A percentile compares a stretch with the other conserved stretches of the same genome.
Evolutionary conservation across 1,140 invertebrate genomes (phyloP).

Genomic region (Zophobas morio): DNA sequence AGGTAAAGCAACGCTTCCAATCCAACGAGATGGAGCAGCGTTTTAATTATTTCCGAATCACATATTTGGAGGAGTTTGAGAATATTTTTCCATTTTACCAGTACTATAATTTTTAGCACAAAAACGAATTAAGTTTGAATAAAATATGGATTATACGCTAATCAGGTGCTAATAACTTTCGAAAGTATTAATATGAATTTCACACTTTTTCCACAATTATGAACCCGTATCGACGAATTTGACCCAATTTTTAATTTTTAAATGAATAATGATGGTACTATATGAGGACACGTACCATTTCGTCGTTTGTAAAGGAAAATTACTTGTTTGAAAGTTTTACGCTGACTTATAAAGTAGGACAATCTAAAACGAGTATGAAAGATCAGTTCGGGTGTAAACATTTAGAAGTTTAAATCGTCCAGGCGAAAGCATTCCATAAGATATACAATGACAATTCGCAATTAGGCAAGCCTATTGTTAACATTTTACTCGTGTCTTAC

Average conservation of each 20-base stretch:
- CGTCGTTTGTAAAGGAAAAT: no score
- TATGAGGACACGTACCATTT: no score
- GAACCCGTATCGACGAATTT: background rate
- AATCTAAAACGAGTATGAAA: background rate
- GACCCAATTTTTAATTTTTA: background rate
- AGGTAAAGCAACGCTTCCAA: slow-evolving; percentile 19
- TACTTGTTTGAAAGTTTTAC: background rate
- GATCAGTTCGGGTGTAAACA: background rate
- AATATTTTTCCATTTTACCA: no score
- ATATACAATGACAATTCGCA: no score
- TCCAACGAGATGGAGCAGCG: background rate
- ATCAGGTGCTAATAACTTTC: no score
- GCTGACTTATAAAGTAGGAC: background rate
- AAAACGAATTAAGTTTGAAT: no score
- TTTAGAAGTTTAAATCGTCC: background rate
- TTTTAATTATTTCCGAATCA: slow-evolving; percentile 23
- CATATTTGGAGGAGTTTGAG: background rate
- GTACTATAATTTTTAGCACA: no score
- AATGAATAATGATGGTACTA: background rate
- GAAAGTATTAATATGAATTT: no score
- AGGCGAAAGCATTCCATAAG: no score
- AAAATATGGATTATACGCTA: no score
- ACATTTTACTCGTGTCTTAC: background rate
- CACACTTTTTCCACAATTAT: background rate
- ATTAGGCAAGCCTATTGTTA: no score